phyloP scores from a whole-genome alignment of 2,888 invertebrate species.

The Nomada ferruginata region DNA sequence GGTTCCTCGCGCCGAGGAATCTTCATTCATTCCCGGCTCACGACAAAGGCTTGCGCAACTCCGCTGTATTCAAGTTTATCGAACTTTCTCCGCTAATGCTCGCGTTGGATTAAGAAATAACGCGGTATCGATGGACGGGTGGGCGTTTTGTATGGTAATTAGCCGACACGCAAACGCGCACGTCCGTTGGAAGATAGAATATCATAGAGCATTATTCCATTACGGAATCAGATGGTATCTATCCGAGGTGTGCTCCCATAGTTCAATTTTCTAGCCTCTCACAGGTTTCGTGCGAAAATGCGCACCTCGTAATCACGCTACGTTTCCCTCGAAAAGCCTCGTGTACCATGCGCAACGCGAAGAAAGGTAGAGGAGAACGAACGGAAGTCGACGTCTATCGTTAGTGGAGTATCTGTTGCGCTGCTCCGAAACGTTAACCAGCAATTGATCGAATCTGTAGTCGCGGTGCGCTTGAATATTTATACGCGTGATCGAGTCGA shows the following conservation, averaged over 20 bases:
- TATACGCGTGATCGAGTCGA: background rate
- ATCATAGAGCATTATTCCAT: conserved; percentile 63
- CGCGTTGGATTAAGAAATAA: background rate
- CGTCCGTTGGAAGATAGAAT: conserved; percentile 64
- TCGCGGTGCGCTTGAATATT: background rate
- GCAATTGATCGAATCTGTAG: conserved; percentile 3
- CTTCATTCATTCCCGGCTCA: conserved; percentile 1
- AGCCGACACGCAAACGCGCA: conserved; percentile 16
- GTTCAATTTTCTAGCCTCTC: conserved; percentile 67
- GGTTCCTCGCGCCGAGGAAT: background rate
- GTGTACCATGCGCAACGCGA: conserved; percentile 8
- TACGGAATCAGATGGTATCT: conserved; percentile 62
- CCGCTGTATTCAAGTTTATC: background rate
- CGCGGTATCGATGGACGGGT: conserved; percentile 11
- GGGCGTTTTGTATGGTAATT: conserved; percentile 57
- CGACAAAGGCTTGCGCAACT: background rate
- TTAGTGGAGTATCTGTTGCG: background rate
- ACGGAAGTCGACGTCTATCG: too few relatives aligned
- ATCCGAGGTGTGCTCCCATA: conserved; percentile 61
- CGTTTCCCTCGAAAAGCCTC: conserved; percentile 45
- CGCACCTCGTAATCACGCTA: conserved; percentile 49
- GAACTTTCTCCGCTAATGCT: conserved; percentile 17
- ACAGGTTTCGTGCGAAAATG: conserved; percentile 66
- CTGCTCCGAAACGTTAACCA: background rate
- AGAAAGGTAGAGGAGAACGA: background rate